Conservation (phyloP, 2,888 invertebrate species). For the Apodemia mormo region DNA sequence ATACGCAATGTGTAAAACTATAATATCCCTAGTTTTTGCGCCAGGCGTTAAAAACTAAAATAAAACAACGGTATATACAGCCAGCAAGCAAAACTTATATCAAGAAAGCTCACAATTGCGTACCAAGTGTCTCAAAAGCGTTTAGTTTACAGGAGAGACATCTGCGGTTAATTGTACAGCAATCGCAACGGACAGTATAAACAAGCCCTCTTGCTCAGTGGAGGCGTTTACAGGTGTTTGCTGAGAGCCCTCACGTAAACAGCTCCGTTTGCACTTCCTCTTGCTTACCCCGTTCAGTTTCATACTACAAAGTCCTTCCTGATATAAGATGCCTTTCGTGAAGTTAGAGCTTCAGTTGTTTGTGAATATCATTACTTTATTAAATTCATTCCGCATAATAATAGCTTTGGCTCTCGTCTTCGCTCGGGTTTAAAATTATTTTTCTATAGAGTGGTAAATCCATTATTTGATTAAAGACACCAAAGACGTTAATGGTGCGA, state of each 20-base stretch:
- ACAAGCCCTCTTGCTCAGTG: constrained; percentile 50
- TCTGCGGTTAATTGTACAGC: constrained; percentile 71
- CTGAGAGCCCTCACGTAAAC: constrained; percentile 75
- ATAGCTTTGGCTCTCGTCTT: neutral
- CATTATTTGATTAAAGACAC: too few species aligned
- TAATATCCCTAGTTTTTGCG: too few species aligned
- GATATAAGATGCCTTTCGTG: constrained; percentile 17
- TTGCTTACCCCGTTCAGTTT: constrained; percentile 37
- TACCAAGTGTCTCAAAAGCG: constrained; percentile 18
- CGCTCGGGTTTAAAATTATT: neutral
- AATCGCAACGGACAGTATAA: constrained; percentile 68
- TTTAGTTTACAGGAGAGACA: constrained; percentile 57
- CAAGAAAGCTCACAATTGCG: constrained; percentile 2
- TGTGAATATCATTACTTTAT: neutral
- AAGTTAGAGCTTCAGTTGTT: constrained; percentile 5
- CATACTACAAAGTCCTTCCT: constrained; percentile 16
- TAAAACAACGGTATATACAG: neutral
- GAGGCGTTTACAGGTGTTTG: constrained; percentile 72
- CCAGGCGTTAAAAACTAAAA: too few species aligned
- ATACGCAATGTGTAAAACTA: too few species aligned
- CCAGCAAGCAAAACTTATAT: neutral
- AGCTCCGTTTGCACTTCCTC: constrained; percentile 63
- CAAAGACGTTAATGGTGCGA: too few species aligned
- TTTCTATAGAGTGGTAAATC: neutral
- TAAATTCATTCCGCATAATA: neutral